These are phyloP conservation scores for Reticulitermes lucifugus DNA, from an alignment of 2,888 invertebrate genomes.

Conservation along the genomic window DNA sequence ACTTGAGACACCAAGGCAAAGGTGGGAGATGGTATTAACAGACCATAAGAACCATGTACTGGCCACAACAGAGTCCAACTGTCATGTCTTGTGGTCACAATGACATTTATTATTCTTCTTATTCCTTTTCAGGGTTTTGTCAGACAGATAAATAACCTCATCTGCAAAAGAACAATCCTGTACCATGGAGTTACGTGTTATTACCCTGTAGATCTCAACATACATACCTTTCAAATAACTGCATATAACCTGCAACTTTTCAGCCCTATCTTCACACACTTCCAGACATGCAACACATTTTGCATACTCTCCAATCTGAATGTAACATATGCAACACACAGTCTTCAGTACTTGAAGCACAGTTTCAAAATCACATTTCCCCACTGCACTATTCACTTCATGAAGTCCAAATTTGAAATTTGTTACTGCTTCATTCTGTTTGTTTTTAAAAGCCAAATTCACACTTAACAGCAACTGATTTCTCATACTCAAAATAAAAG, in stretches of 20 bases:
- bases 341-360: not conserved
- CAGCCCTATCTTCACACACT: not conserved
- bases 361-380: not conserved
- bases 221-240: not conserved
- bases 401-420: slow-evolving; percentile 1
- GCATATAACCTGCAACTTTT: not conserved
- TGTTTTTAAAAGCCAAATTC: not conserved
- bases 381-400: not conserved
- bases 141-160: no score
- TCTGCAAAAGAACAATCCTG: no score
- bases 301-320: not conserved
- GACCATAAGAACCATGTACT: no score
- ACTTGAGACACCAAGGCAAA: no score
- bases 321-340: not conserved
- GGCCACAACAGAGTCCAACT: no score
- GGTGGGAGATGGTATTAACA: no score
- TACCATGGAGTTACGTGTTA: no score
- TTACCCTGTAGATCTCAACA: no score
- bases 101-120: no score
- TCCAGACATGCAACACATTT: not conserved
- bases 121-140: no score
- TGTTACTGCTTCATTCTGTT: not conserved
- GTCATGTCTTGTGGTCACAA: no score
- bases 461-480: not conserved
- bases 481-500: not conserved